Conservation (phyloP, 2,888 invertebrate genomes). For the Apotomis turbidana region DNA sequence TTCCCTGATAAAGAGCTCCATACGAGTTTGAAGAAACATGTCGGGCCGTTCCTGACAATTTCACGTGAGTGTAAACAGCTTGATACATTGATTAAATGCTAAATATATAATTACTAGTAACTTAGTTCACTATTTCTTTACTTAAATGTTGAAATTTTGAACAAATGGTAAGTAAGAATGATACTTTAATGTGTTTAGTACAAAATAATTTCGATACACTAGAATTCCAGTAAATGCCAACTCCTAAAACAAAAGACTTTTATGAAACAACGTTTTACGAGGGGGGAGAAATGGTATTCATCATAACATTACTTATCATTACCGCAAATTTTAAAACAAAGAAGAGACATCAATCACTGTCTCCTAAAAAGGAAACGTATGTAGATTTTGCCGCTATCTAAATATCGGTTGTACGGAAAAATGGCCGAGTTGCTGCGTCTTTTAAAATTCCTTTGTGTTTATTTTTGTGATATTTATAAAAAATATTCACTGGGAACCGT, state of each 20-base stretch:
- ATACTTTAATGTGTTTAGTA: neutral
- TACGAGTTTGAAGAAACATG: too few species aligned
- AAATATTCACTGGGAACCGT: too few species aligned
- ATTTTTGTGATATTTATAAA: neutral
- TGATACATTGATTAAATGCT: too few species aligned
- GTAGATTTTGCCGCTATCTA: constrained; percentile 39
- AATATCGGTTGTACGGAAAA: constrained; percentile 31
- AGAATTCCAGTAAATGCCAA: constrained; percentile 9
- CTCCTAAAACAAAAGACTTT: constrained; percentile 23
- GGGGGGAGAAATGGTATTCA: constrained; percentile 56
- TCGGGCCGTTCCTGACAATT: too few species aligned
- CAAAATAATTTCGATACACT: neutral
- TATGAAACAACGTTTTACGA: constrained; percentile 49
- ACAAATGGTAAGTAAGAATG: too few species aligned
- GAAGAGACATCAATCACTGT: constrained; percentile 64
- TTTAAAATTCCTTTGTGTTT: constrained; percentile 27
- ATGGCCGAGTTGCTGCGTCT: constrained; percentile 15
- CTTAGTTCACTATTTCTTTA: too few species aligned
- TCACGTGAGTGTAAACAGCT: too few species aligned
- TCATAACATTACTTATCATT: constrained; percentile 68
- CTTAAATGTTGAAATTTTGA: too few species aligned
- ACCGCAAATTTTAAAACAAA: constrained; percentile 62
- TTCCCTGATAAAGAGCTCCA: too few species aligned
- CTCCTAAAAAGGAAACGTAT: constrained; percentile 44
- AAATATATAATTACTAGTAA: too few species aligned